Conservation (phyloP, 2,113 vertebrate species). For the Sceloporus tristichus region DNA sequence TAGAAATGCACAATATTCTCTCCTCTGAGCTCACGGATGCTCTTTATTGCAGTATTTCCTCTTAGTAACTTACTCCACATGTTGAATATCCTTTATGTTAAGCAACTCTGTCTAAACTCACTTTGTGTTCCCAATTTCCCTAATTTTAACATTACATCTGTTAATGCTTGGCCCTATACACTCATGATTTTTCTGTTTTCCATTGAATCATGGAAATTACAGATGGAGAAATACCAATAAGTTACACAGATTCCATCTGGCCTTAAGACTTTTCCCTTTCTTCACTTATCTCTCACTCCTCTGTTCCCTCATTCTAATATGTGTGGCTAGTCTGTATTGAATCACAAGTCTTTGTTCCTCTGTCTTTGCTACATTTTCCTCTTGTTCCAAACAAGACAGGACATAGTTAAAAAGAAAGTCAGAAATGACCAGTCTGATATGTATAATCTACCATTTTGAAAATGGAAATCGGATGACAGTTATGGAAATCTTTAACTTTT, state of each 20-base stretch:
- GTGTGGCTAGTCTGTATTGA: constrained; percentile 13
- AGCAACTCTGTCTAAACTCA: constrained; percentile 22
- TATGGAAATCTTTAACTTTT: constrained; percentile 2
- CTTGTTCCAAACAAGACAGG: background rate
- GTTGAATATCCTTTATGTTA: constrained; percentile 28
- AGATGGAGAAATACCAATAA: constrained; percentile 33
- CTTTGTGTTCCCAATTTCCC: constrained; percentile 43
- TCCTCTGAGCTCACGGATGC: background rate
- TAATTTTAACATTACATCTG: constrained; percentile 20
- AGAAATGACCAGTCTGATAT: background rate
- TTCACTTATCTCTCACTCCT: background rate
- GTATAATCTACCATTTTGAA: background rate
- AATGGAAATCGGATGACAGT: constrained; percentile 16
- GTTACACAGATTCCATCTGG: background rate
- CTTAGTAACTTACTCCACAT: constrained; percentile 23
- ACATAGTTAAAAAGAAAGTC: constrained; percentile 6
- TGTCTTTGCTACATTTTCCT: background rate
- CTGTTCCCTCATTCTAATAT: background rate
- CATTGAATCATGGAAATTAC: constrained; percentile 27
- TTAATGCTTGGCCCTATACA: constrained; percentile 32
- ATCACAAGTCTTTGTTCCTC: constrained; percentile 17
- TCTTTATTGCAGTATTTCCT: constrained; percentile 29
- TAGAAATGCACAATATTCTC: constrained; percentile 1
- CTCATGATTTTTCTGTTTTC: constrained; percentile 40
- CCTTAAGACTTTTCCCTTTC: background rate